Conservation (phyloP, 2,113 vertebrate genomes). For the Motacilla tschutschensis region DNA sequence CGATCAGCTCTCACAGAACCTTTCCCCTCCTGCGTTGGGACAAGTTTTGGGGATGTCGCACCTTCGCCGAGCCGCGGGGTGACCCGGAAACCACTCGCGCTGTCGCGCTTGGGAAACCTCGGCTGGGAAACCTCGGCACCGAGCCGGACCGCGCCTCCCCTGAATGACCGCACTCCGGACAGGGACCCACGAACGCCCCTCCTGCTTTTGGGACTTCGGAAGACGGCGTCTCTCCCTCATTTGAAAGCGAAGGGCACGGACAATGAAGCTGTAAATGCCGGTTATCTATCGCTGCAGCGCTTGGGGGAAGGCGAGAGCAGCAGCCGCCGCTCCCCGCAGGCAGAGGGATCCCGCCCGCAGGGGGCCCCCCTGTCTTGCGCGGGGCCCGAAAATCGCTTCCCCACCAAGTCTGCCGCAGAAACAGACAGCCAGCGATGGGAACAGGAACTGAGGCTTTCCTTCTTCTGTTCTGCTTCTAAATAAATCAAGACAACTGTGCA, state of each 20-base stretch:
- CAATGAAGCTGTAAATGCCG: accelerated
- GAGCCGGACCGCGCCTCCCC: neutral
- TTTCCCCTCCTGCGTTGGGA: neutral
- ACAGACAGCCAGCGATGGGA: too few species aligned
- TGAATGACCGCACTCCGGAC: accelerated
- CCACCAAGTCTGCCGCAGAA: neutral
- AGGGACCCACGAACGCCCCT: too few species aligned
- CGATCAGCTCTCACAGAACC: too few species aligned
- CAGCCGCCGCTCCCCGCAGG: neutral
- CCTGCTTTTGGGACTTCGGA: neutral
- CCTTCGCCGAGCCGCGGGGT: neutral
- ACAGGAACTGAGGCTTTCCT: neutral
- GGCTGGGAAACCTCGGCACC: neutral
- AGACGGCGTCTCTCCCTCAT: neutral
- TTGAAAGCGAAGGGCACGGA: neutral
- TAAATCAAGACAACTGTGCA: accelerated
- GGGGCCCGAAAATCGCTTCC: neutral
- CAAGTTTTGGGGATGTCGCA: neutral
- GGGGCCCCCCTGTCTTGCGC: neutral
- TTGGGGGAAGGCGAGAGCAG: neutral
- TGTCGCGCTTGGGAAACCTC: neutral
- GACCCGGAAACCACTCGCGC: neutral
- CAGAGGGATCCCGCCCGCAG: neutral
- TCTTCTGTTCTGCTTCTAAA: too few species aligned
- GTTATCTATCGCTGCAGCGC: too few species aligned